phyloP scores from a whole-genome alignment of 2,888 invertebrate genomes.

The Galerucella pusilla region DNA sequence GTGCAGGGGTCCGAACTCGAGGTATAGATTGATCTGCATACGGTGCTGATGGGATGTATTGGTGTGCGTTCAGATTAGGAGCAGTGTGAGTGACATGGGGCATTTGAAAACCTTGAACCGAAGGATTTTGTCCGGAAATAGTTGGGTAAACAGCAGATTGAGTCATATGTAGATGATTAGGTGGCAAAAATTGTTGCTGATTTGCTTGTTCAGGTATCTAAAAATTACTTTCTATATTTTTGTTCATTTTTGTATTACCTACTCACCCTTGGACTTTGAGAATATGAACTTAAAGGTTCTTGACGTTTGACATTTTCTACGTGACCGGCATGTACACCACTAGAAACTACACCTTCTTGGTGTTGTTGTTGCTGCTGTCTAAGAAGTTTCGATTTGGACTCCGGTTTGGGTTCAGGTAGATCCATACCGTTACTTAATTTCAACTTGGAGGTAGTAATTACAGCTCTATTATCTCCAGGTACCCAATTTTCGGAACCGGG shows the following conservation, averaged over 20 bases:
- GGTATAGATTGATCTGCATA: background rate
- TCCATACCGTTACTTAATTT: constrained; percentile 5
- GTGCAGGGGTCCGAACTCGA: background rate
- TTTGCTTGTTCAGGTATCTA: background rate
- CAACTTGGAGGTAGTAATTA: background rate
- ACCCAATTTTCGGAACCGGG: background rate
- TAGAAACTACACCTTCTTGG: background rate
- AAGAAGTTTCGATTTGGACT: background rate
- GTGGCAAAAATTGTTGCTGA: background rate
- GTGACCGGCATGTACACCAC: background rate
- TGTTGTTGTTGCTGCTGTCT: constrained; percentile 12
- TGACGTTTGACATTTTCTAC: background rate
- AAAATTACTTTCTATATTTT: background rate
- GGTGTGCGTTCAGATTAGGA: background rate
- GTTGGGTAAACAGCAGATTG: constrained; percentile 10
- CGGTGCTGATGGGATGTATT: background rate
- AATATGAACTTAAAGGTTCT: background rate
- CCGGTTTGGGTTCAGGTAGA: constrained; percentile 6
- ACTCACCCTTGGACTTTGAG: constrained; percentile 11
- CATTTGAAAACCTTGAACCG: constrained; percentile 3
- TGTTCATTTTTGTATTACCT: no score
- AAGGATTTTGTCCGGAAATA: background rate
- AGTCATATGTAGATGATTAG: constrained; percentile 1
- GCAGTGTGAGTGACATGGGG: background rate
- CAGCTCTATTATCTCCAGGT: background rate